phyloP scores from a whole-genome alignment of 2,888 invertebrate species.

The Aphidoletes aphidimyza region DNA sequence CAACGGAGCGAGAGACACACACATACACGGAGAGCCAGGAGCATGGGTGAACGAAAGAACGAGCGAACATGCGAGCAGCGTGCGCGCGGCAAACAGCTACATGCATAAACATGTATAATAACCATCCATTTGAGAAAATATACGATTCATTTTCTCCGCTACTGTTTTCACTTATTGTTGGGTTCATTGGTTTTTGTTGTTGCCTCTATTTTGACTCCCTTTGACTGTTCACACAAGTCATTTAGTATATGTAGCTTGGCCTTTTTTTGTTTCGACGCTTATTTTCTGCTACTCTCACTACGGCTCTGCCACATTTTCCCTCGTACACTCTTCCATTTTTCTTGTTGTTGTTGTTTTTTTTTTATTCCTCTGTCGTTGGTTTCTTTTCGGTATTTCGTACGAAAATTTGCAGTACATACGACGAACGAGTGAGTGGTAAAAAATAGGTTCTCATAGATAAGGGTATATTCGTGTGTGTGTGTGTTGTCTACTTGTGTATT shows the following conservation, averaged over 20 bases:
- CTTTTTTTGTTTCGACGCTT: constrained; percentile 9
- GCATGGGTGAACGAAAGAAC: background rate
- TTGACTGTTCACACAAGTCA: constrained; percentile 38
- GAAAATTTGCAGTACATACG: background rate
- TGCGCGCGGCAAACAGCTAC: constrained; percentile 12
- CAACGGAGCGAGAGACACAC: background rate
- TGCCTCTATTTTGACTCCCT: constrained; percentile 49
- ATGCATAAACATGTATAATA: constrained; percentile 36
- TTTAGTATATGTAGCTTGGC: constrained; percentile 27
- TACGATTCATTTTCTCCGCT: constrained; percentile 49
- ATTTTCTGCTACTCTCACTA: constrained; percentile 3
- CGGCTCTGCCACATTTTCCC: background rate
- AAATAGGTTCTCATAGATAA: constrained; percentile 35
- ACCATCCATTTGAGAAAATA: constrained; percentile 31
- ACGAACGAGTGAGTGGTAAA: background rate
- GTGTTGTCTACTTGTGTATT: background rate
- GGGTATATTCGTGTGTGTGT: background rate
- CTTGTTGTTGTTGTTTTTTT: too few relatives aligned
- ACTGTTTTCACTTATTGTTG: constrained; percentile 51
- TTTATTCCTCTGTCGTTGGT: too few relatives aligned
- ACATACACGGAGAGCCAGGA: background rate
- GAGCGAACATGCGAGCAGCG: background rate
- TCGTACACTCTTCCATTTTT: background rate
- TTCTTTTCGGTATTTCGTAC: background rate
- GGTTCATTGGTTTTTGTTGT: constrained; percentile 51